These are phyloP conservation scores for Drosophila pseudotakahashii DNA, from an alignment of 2,888 invertebrate genomes.

Conservation along the genomic window DNA sequence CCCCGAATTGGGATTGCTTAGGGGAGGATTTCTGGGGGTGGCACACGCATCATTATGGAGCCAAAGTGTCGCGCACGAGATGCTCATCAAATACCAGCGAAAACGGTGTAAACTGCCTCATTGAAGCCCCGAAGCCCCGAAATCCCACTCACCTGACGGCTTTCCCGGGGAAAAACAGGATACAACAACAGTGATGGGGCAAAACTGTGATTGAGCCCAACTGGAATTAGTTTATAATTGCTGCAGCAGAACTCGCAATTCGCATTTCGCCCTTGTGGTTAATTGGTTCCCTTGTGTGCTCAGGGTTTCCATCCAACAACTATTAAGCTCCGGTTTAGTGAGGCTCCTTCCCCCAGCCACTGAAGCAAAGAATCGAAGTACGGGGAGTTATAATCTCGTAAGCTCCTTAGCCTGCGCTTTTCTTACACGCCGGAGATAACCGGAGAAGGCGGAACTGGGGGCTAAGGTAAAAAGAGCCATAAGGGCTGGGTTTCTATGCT, in stretches of 20 bases:
- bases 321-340: slow-evolving; percentile 17
- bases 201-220: slow-evolving; percentile 39
- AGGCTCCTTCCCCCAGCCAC: slow-evolving; percentile 3
- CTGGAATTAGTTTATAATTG: slow-evolving; percentile 45
- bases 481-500: not conserved
- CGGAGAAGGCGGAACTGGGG: not conserved
- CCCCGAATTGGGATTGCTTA: slow-evolving; percentile 24
- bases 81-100: slow-evolving; percentile 73
- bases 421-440: slow-evolving; percentile 8
- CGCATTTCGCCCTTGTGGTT: slow-evolving; percentile 30
- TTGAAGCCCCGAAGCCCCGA: slow-evolving; percentile 57
- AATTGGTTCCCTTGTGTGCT: slow-evolving; percentile 31
- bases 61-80: slow-evolving; percentile 34
- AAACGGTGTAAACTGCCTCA: slow-evolving; percentile 80
- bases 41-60: slow-evolving; percentile 38
- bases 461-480: not conserved
- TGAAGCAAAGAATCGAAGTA: slow-evolving; percentile 1
- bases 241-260: slow-evolving; percentile 18
- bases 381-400: slow-evolving; percentile 34
- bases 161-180: slow-evolving; percentile 5
- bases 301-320: slow-evolving; percentile 5
- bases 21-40: not conserved
- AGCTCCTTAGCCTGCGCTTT: slow-evolving; percentile 29
- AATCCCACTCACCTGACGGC: slow-evolving; percentile 19
- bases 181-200: slow-evolving; percentile 28